Conservation (phyloP, 2,888 invertebrate genomes). For the Emmelina monodactyla region DNA sequence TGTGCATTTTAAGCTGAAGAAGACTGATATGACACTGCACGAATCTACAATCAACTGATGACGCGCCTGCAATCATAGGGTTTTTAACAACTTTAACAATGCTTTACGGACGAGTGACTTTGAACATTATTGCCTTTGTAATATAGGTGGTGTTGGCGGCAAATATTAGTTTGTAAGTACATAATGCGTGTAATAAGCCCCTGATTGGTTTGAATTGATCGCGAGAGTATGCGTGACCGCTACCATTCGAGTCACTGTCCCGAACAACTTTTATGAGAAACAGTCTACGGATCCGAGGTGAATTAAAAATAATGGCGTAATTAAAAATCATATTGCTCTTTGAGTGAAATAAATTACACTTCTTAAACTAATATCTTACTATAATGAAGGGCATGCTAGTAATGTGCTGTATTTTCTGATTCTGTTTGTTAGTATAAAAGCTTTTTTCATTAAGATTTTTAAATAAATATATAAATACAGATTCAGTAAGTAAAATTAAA, state of each 20-base stretch:
- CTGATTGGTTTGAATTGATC: conserved; percentile 65
- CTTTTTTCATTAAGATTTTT: too few species aligned
- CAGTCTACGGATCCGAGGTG: conserved; percentile 35
- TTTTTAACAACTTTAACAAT: conserved; percentile 4
- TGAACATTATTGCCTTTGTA: conserved; percentile 19
- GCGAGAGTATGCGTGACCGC: conserved; percentile 57
- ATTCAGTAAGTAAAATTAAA: too few species aligned
- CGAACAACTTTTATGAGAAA: conserved; percentile 42
- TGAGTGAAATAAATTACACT: conserved; percentile 5
- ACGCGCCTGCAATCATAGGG: conserved; percentile 25
- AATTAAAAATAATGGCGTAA: conserved; percentile 60
- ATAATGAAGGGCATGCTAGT: too few species aligned
- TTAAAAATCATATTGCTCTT: conserved; percentile 47
- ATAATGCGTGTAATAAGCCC: conserved; percentile 62
- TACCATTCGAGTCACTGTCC: conserved; percentile 42
- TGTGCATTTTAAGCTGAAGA: too few species aligned
- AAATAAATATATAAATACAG: too few species aligned
- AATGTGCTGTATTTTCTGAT: too few species aligned
- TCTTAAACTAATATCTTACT: neutral
- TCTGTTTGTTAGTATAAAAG: too few species aligned
- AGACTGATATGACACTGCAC: conserved; percentile 48
- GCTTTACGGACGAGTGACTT: conserved; percentile 14
- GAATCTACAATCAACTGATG: conserved; percentile 40
- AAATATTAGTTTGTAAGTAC: conserved; percentile 32
- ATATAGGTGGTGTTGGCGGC: conserved; percentile 21